Percentiles rank a stretch among this genome's conserved stretches.
phyloP scores from a whole-genome alignment of 2,797 vertebrate genomes.

The Pachyuromys duprasi region DNA sequence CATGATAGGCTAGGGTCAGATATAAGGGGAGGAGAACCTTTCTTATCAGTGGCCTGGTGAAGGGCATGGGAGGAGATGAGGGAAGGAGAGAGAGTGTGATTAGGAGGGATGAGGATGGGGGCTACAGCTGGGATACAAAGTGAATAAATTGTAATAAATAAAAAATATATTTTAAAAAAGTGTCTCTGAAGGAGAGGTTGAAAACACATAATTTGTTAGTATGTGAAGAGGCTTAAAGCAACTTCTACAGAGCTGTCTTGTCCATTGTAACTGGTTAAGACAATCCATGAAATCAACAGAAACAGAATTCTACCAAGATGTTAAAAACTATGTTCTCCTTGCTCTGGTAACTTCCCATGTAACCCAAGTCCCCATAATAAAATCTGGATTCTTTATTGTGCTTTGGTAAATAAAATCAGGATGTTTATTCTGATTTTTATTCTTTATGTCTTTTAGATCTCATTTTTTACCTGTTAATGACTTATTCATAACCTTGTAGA shows the following conservation, averaged over 20 bases:
- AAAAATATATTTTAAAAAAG: background rate
- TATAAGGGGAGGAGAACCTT: too few relatives aligned
- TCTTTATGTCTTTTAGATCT: background rate
- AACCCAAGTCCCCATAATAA: background rate
- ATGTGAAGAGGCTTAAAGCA: background rate
- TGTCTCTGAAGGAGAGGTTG: background rate
- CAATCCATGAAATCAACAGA: background rate
- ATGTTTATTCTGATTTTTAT: background rate
- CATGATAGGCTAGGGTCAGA: too few relatives aligned
- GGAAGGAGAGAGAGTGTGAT: too few relatives aligned
- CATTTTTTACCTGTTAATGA: background rate
- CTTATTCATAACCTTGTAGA: background rate
- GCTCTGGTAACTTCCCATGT: background rate
- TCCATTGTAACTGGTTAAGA: background rate
- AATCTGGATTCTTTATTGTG: background rate
- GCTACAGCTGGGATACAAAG: too few relatives aligned
- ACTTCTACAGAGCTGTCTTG: background rate
- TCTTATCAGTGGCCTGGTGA: too few relatives aligned
- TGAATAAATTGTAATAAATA: too few relatives aligned
- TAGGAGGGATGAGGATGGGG: too few relatives aligned
- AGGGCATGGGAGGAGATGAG: too few relatives aligned
- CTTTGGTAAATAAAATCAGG: background rate
- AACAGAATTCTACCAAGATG: background rate
- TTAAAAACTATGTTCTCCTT: background rate
- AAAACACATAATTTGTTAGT: fast-evolving